Percentiles rank a stretch among this genome's conserved stretches.
Conservation (phyloP, 2,888 invertebrate genomes). For the Dyspetes luteomarginatus region DNA sequence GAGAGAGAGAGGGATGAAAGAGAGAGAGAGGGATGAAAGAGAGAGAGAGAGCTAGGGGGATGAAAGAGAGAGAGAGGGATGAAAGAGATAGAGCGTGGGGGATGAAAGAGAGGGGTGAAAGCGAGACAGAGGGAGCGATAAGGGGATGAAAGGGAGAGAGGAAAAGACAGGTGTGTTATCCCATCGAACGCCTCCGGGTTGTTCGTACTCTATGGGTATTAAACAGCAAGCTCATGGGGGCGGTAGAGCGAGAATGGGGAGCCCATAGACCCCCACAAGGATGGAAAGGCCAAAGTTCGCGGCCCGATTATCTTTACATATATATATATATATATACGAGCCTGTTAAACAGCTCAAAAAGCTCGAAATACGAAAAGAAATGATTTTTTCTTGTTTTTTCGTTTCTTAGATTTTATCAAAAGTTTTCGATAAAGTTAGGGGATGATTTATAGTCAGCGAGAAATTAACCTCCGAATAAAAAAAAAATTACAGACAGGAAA, state of each 20-base stretch:
- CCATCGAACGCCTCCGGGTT: constrained; percentile 55
- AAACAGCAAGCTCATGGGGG: constrained; percentile 38
- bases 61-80: not conserved
- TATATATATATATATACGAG: not conserved
- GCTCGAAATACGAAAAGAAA: not conserved
- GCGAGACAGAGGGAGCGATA: too few species aligned
- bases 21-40: not conserved
- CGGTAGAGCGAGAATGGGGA: constrained; percentile 34
- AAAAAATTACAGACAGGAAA: too few species aligned
- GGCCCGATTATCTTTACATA: constrained; percentile 67
- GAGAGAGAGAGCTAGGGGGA: not conserved
- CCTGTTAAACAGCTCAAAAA: too few species aligned
- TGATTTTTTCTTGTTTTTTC: not conserved
- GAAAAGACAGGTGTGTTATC: constrained; percentile 38
- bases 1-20: not conserved
- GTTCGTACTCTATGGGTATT: constrained; percentile 19
- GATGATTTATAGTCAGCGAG: too few species aligned
- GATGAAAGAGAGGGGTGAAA: not conserved
- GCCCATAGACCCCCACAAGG: too few species aligned
- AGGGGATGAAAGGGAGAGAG: constrained; percentile 1
- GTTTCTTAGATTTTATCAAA: not conserved
- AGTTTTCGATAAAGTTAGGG: too few species aligned
- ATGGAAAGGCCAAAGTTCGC: constrained; percentile 74
- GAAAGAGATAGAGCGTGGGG: not conserved
- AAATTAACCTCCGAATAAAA: not conserved